Evolutionary conservation across 2,113 vertebrate species (phyloP), one percentile per base, ranked within the genome.

Genomic region (Dipodomys ordii): DNA sequence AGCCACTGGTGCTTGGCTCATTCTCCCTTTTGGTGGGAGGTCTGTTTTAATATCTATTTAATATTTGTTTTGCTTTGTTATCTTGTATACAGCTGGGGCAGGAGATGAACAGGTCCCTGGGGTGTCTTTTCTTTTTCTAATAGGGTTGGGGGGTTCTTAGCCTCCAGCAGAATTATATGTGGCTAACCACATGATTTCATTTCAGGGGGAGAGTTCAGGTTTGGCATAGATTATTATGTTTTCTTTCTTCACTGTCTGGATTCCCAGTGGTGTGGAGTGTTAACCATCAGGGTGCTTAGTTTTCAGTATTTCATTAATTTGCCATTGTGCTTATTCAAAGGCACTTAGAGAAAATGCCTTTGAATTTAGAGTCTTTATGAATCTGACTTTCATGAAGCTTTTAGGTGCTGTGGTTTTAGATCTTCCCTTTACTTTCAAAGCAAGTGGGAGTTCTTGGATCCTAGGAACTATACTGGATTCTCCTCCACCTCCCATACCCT

Each of bases 31-130:
- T 32, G 35, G 30, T 62, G 19, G n/a, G 62, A 86, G 46, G 15
- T 27, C n/a, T 80, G 68, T 86, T 79, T 80, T 65, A 96, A 92
- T 96, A 96, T 96, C 92, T 96, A 96, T 96, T 91, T 96, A 94
- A 89, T 97, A 57, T 95, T 57, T 57, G 3, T 57, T 57, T 57
- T 57, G 4, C 12, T 53, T 53, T 53, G 8, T 53, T 53, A 13
- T 13, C 49, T 69, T 57, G 28, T 86, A 8, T 32, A 60, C 15
- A 79, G 90, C 69, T 83, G 74, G 84, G 27, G 18, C 76, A 32
- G 7, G 35, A 11, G 65, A 68, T 74, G 76, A 88, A 32, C 27
- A 44, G 35, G 13, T 77, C 71, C 71, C 35, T 86, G 2, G 9
- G 19, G 57, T 2, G 27, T 32, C 30, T 71, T 82, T 32, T 80